phyloP scores from a whole-genome alignment of 2,113 vertebrate genomes.

The Chascanopsetta lugubris region DNA sequence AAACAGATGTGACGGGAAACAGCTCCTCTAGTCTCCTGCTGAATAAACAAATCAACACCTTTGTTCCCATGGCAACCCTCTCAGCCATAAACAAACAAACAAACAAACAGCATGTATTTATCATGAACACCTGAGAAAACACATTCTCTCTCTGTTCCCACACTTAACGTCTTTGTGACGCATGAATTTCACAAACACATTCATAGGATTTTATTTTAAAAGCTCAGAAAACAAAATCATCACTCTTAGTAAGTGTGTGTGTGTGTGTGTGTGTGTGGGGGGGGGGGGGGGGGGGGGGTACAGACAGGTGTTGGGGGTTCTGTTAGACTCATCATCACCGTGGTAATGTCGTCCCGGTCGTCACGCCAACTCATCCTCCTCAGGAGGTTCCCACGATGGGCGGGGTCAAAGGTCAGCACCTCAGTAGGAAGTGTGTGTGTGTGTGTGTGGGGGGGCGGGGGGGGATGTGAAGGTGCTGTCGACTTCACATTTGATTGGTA shows the following conservation, averaged over 20 bases:
- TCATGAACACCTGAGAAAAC: too few species aligned
- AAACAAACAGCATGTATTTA: constrained; percentile 35
- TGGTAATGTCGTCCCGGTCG: constrained; percentile 71
- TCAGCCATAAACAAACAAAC: constrained; percentile 16
- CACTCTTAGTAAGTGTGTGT: background rate
- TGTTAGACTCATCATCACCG: constrained; percentile 79
- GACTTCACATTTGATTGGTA: background rate
- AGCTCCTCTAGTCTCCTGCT: constrained; percentile 46
- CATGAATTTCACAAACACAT: background rate
- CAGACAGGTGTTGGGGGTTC: constrained; percentile 77
- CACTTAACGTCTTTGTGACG: too few species aligned
- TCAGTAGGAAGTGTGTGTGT: too few species aligned
- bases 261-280: constrained; percentile 20
- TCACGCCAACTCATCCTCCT: constrained; percentile 74
- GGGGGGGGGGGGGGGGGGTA: background rate
- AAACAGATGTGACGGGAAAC: too few species aligned
- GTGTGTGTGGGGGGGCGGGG: constrained; percentile 41
- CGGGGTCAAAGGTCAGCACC: constrained; percentile 70
- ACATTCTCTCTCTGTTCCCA: too few species aligned
- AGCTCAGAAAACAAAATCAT: background rate
- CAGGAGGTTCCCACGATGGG: constrained; percentile 78
- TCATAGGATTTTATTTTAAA: background rate
- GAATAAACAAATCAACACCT: background rate
- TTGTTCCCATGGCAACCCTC: constrained; percentile 31
- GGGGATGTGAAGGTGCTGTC: background rate